A percentile compares a stretch with the other conserved stretches of the same genome.
Conservation (phyloP, 1,140 invertebrate genomes). For the Zaprionus lachaisei region DNA sequence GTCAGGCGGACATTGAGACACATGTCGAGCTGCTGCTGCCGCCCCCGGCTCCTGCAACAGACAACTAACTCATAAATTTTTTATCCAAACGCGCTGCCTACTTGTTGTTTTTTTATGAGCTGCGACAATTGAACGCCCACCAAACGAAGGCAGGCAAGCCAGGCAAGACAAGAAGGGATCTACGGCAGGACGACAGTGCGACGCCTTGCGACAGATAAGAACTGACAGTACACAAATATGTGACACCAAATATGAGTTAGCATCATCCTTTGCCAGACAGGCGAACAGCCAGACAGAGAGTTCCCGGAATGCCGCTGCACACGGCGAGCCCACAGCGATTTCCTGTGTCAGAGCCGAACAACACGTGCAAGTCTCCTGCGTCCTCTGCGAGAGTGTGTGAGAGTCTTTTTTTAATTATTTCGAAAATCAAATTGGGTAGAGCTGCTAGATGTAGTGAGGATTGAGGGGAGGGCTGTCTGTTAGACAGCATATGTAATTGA, state of each 20-base stretch:
- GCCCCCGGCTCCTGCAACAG: not conserved
- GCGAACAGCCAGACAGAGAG: not conserved
- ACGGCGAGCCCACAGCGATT: slow-evolving; percentile 9
- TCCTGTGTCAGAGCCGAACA: slow-evolving; percentile 32
- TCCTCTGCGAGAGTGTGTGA: slow-evolving; percentile 11
- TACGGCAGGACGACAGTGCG: slow-evolving; percentile 3
- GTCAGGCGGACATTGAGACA: slow-evolving; percentile 65
- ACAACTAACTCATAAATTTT: slow-evolving; percentile 71
- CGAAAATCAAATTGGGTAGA: slow-evolving; percentile 38
- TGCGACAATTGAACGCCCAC: slow-evolving; percentile 63
- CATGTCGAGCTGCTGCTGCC: slow-evolving; percentile 58
- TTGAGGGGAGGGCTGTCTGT: not conserved
- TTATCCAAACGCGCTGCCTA: slow-evolving; percentile 63
- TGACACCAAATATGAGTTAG: slow-evolving; percentile 47
- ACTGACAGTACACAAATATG: slow-evolving; percentile 35
- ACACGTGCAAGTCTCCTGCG: slow-evolving; percentile 38
- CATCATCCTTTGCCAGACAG: slow-evolving; percentile 54
- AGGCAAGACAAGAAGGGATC: not conserved
- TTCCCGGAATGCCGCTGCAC: slow-evolving; percentile 35
- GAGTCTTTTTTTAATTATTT: slow-evolving; percentile 51
- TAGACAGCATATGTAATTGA: not conserved
- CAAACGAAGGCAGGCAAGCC: not conserved
- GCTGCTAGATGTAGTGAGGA: not conserved
- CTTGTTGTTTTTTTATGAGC: slow-evolving; percentile 80
- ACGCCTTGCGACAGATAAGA: slow-evolving; percentile 17